Conservation (phyloP, 2,888 invertebrate genomes). For the Sesamia inferens region DNA sequence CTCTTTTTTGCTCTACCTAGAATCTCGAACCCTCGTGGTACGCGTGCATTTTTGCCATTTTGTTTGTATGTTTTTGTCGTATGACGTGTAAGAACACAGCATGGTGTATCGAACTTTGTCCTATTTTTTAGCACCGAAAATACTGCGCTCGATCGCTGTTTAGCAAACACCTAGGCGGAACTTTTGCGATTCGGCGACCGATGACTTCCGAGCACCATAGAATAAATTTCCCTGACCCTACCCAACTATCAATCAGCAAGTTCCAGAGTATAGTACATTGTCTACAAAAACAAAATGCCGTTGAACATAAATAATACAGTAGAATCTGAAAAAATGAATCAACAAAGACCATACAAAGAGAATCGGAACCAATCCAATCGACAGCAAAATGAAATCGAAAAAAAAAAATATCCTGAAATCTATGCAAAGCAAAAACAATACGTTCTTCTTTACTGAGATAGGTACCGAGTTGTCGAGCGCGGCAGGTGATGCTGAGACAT, state of each 20-base stretch:
- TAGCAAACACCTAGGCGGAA: too few species aligned
- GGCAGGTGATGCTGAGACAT: slow-evolving; percentile 56
- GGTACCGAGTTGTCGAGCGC: slow-evolving; percentile 52
- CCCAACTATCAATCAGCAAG: neutral
- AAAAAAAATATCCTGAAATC: slow-evolving; percentile 52
- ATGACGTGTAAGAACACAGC: too few species aligned
- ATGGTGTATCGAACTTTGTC: too few species aligned
- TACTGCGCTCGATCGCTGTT: too few species aligned
- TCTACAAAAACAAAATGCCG: neutral
- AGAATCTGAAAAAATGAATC: slow-evolving; percentile 47
- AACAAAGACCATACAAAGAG: slow-evolving; percentile 46
- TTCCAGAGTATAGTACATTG: neutral
- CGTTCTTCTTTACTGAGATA: slow-evolving; percentile 50
- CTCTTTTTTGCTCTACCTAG: too few species aligned
- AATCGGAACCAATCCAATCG: slow-evolving; percentile 54
- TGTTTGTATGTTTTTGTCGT: too few species aligned
- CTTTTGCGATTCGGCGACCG: too few species aligned
- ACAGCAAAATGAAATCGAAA: slow-evolving; percentile 49
- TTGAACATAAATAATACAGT: slow-evolving; percentile 9
- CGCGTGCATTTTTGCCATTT: too few species aligned
- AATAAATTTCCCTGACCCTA: neutral
- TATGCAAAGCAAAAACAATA: slow-evolving; percentile 56
- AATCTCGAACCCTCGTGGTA: too few species aligned
- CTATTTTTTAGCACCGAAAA: too few species aligned
- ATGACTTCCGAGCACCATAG: too few species aligned